Percentiles rank a stretch among this genome's conserved stretches.
These are phyloP conservation scores for Axis porcinus DNA, from an alignment of 2,113 vertebrate species.

Conservation along the genomic window DNA sequence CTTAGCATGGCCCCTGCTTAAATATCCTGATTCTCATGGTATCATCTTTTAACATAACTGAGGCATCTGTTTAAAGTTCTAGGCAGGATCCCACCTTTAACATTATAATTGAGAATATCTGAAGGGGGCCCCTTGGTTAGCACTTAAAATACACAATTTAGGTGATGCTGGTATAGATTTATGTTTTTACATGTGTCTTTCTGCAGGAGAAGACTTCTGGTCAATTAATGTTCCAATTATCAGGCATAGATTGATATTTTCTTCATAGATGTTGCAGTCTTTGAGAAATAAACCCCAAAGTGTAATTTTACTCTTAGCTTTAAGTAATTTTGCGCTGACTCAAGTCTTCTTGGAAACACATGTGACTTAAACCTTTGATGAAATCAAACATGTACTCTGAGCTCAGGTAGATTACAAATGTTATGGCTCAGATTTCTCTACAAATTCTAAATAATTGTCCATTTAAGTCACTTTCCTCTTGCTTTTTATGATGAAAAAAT, in stretches of 20 bases:
- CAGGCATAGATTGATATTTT: background rate
- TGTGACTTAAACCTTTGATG: background rate
- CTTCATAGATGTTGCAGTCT: background rate
- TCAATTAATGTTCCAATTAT: background rate
- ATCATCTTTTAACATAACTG: background rate
- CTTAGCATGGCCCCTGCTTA: background rate
- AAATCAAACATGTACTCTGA: background rate
- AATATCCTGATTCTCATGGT: background rate
- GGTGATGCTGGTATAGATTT: background rate
- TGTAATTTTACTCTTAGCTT: background rate
- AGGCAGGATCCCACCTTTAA: background rate
- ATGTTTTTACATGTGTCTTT: background rate
- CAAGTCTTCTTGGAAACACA: background rate
- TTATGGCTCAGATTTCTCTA: background rate
- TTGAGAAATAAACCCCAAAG: background rate
- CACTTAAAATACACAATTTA: background rate
- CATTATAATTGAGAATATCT: background rate
- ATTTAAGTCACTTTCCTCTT: background rate
- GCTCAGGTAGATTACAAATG: background rate
- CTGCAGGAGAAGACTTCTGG: background rate
- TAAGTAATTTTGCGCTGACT: background rate
- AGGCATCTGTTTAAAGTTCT: background rate
- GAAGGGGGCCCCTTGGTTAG: background rate
- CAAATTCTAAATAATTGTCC: background rate
- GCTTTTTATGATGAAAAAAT: background rate